Evolutionary conservation across 2,113 vertebrate species (phyloP).

Genomic region (Hylia prasina): DNA sequence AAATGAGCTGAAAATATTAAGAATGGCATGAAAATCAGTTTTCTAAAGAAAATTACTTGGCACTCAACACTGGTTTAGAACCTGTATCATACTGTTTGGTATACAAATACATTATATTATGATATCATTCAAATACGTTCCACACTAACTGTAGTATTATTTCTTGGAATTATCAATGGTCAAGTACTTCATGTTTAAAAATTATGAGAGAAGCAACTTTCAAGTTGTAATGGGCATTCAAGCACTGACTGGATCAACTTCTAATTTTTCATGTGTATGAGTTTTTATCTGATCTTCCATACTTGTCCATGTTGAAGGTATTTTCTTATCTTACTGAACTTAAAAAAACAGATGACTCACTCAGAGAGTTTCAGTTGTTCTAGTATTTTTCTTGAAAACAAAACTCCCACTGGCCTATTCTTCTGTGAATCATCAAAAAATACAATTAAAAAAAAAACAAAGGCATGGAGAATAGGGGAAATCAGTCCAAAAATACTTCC

Average conservation of each 20-base stretch:
- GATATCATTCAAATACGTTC: background rate
- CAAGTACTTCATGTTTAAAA: background rate
- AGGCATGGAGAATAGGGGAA: background rate
- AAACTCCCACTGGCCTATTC: background rate
- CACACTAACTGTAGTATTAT: background rate
- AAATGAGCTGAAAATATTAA: background rate
- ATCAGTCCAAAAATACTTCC: background rate
- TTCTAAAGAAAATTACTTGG: background rate
- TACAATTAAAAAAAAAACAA: background rate
- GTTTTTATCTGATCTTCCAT: background rate
- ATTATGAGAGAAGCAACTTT: background rate
- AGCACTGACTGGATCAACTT: background rate
- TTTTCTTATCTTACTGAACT: background rate
- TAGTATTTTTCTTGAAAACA: background rate
- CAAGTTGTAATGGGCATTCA: background rate
- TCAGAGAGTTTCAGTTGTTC: background rate
- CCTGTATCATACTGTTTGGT: background rate
- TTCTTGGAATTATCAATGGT: background rate
- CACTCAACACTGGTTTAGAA: background rate
- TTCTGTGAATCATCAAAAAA: background rate
- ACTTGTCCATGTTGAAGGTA: background rate
- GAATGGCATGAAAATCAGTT: background rate
- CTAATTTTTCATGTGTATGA: fast-evolving
- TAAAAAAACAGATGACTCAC: background rate
- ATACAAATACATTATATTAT: background rate